Conservation (phyloP, 2,113 vertebrate species). For the Penelope pileata region DNA sequence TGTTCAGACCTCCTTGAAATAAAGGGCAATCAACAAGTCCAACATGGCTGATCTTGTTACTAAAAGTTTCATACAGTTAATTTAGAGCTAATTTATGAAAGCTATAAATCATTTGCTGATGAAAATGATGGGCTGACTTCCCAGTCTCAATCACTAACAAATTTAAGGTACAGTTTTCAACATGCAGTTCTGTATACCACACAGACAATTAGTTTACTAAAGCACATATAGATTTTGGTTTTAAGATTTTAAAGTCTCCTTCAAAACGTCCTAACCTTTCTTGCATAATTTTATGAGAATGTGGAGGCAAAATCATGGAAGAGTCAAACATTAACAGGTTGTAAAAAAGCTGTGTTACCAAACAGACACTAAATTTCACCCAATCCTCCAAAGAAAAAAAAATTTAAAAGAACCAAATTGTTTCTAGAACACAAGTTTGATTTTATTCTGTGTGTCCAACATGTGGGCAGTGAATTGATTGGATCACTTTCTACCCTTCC, state of each 20-base stretch:
- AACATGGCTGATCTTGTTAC: not conserved
- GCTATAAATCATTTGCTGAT: not conserved
- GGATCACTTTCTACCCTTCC: not conserved
- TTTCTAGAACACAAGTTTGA: not conserved
- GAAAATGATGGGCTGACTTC: not conserved
- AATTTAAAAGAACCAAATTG: accelerated
- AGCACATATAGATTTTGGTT: not conserved
- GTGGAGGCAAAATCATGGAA: accelerated
- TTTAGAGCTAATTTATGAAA: not conserved
- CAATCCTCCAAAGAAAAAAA: not conserved
- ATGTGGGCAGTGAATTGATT: not conserved
- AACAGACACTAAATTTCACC: not conserved
- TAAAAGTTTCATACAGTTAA: not conserved
- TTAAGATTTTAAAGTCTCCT: not conserved
- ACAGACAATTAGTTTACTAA: not conserved
- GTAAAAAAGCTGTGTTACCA: not conserved
- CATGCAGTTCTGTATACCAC: not conserved
- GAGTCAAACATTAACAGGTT: not conserved
- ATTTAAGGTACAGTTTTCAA: not conserved
- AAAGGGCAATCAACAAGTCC: not conserved
- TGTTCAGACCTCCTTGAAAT: not conserved
- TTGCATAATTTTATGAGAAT: not conserved
- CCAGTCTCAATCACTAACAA: not conserved
- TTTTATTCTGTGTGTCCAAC: not conserved
- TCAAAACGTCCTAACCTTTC: not conserved